phyloP scores from a whole-genome alignment of 2,797 vertebrate species.

The Mus caroli region DNA sequence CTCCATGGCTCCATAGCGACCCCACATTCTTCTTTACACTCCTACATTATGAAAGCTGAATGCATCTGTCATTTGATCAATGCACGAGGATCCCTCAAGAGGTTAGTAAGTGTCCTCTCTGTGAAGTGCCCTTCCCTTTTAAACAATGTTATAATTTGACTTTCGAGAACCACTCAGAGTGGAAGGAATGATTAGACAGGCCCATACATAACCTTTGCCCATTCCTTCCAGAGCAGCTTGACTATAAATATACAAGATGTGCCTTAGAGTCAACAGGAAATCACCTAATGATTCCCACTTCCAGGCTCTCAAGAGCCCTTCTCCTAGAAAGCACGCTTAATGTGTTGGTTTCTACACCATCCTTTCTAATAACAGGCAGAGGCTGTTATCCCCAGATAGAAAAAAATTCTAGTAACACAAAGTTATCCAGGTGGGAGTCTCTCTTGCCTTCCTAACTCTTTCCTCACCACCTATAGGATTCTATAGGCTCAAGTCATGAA shows the following conservation, averaged over 20 bases:
- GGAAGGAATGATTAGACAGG: conserved; percentile 44
- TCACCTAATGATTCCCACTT: conserved; percentile 68
- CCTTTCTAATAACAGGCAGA: conserved; percentile 55
- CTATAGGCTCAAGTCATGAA: conserved; percentile 58
- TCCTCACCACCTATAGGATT: conserved; percentile 35
- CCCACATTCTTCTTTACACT: conserved; percentile 68
- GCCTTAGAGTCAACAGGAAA: conserved; percentile 48
- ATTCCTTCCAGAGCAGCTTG: background rate
- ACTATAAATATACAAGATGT: conserved; percentile 66
- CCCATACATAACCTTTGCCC: conserved; percentile 39
- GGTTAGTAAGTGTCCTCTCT: conserved; percentile 74
- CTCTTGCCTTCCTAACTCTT: conserved; percentile 42
- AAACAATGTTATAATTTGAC: conserved; percentile 71
- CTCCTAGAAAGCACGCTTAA: conserved; percentile 63
- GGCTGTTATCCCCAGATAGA: conserved; percentile 9
- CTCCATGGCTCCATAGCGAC: conserved; percentile 62
- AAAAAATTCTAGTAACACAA: conserved; percentile 25
- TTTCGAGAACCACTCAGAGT: conserved; percentile 67
- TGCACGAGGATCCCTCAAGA: conserved; percentile 58
- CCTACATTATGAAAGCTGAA: conserved; percentile 65
- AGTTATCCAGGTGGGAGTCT: conserved; percentile 59
- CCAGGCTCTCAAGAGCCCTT: conserved; percentile 62
- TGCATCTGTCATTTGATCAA: conserved; percentile 73
- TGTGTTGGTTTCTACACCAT: conserved; percentile 46
- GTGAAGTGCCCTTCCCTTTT: conserved; percentile 66